phyloP scores from a whole-genome alignment of 2,888 invertebrate genomes.

The Rhaphigaster nebulosa region DNA sequence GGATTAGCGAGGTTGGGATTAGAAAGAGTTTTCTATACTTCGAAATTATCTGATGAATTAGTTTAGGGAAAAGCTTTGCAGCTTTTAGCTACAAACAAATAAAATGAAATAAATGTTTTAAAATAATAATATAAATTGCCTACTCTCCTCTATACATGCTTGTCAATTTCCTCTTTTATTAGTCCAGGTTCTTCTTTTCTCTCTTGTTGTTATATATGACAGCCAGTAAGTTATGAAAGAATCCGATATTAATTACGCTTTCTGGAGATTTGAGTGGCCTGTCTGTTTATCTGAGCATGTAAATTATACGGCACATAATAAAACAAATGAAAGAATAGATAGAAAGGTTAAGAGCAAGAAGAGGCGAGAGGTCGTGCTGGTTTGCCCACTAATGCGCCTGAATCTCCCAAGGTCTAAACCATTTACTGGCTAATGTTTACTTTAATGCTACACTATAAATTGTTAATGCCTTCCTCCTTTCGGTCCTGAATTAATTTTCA shows the following conservation, averaged over 20 bases:
- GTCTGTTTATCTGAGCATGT: not conserved
- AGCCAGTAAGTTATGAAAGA: not conserved
- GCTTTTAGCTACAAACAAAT: too few species aligned
- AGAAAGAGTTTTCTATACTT: too few species aligned
- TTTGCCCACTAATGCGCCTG: not conserved
- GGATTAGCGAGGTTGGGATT: too few species aligned
- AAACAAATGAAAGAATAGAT: not conserved
- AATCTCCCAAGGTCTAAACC: not conserved
- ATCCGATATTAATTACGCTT: not conserved
- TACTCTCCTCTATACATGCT: not conserved
- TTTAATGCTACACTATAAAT: not conserved
- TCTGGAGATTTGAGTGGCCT: not conserved
- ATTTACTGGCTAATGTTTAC: conserved; percentile 6
- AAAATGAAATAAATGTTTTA: not conserved
- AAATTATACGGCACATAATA: not conserved
- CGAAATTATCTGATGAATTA: too few species aligned
- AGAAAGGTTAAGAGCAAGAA: not conserved
- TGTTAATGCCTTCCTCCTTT: conserved; percentile 3
- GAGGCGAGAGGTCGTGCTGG: not conserved
- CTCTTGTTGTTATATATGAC: not conserved
- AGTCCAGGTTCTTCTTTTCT: not conserved
- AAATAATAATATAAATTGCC: not conserved
- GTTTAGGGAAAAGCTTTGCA: too few species aligned
- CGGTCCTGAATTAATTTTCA: conserved; percentile 14
- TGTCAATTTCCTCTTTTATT: not conserved